Percentiles rank a stretch among this genome's conserved stretches.
Conservation (phyloP, 2,888 invertebrate species). For the Drosophila demipolita region DNA sequence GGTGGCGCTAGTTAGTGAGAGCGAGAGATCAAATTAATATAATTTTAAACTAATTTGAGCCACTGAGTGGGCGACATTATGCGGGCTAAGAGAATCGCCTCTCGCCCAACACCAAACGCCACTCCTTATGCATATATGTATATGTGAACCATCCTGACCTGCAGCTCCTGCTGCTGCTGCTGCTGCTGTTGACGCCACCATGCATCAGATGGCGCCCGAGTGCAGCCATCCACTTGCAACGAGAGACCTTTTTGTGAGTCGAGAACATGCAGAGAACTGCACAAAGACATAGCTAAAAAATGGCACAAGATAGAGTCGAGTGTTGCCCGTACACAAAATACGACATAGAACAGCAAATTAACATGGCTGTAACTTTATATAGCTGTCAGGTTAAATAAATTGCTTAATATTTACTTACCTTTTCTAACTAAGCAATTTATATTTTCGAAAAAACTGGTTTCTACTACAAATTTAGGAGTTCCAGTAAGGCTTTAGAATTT, state of each 20-base stretch:
- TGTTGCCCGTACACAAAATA: neutral
- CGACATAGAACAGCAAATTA: conserved; percentile 5
- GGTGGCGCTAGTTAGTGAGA: conserved; percentile 44
- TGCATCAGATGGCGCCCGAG: conserved; percentile 36
- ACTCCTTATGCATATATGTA: neutral
- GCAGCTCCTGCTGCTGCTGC: neutral
- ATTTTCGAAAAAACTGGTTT: neutral
- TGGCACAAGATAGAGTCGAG: neutral
- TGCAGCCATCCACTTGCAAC: conserved; percentile 43
- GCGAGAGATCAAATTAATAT: conserved; percentile 72
- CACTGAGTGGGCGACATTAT: conserved; percentile 62
- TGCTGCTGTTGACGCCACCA: conserved; percentile 7
- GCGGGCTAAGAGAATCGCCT: neutral
- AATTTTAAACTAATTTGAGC: conserved; percentile 78
- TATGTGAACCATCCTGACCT: neutral
- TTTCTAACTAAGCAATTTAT: neutral
- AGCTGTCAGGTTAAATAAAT: neutral
- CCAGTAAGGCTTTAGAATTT: neutral
- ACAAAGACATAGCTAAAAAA: conserved; percentile 38
- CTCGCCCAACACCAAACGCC: neutral
- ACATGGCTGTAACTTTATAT: neutral
- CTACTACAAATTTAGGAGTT: neutral
- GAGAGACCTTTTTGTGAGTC: conserved; percentile 23
- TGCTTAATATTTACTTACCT: neutral
- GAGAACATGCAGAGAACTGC: conserved; percentile 13